Evolutionary conservation across 2,888 invertebrate genomes (phyloP), one percentile per base, ranked within the genome.

Genomic region (Tholera decimalis): DNA sequence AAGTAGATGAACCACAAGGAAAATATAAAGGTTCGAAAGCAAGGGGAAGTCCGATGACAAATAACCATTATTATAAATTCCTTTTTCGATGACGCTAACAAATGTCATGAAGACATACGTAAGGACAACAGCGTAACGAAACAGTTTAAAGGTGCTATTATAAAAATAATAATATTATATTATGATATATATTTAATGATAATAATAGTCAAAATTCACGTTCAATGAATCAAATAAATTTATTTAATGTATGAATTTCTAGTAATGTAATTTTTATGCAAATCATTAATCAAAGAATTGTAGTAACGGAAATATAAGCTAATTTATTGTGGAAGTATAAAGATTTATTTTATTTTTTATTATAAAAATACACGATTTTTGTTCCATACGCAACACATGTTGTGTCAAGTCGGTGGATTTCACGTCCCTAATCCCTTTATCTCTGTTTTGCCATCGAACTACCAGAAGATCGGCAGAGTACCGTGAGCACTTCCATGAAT

Each of bases 31-130:
- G 55, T 41, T 35, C 37, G 43, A 80, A 77, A 80, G 64, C 47
- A 49, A 60, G 61, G 73, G 68, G 62, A 77, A 77, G 43, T 65
- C 68, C 67, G 9, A 60, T 68, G 72, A 78, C 68, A 53, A 65
- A 60, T 59, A 39, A 35, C 37, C 54, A 59, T 49, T 30, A 22
- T 43, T 60, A 62, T 65, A 57, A 56, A 79, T 70, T 53, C 58
- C 57, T 53, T 60, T 74, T 71, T 58, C 5, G 41, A 73, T 64
- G 67, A 77, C 80, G 47, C 15, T 59, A 60, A 37, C 30, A 33
- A 44, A 22, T 26, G 43, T 33, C 18, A 54, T 55, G 24, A 30
- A 50, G 22, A 30, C 26, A 65, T 60, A 72, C 54, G 73, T 61
- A 77, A 72, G 33, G 37, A 6, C 30, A 13, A 26, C 37, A 33